Percentiles rank a stretch among this genome's conserved stretches.
phyloP scores from a whole-genome alignment of 2,797 vertebrate genomes.

The Melanotaenia pygmaea region DNA sequence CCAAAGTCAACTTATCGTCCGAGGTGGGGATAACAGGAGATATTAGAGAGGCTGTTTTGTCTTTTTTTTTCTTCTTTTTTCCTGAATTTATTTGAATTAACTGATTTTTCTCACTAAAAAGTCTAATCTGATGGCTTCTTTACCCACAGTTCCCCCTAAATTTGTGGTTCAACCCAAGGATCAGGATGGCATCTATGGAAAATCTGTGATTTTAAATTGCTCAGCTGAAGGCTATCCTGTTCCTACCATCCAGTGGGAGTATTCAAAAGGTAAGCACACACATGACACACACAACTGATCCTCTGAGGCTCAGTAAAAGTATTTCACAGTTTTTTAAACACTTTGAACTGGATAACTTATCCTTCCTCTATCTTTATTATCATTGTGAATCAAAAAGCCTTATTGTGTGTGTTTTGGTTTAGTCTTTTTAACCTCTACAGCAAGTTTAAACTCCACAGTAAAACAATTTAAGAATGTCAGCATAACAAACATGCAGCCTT shows the following conservation, averaged over 20 bases:
- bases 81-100: not conserved
- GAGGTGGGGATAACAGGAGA: conserved; percentile 83
- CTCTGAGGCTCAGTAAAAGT: not conserved
- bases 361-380: not conserved
- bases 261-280: conserved; percentile 91
- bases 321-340: conserved; percentile 2
- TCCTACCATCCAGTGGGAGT: conserved; percentile 97
- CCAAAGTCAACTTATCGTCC: conserved; percentile 95
- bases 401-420: not conserved
- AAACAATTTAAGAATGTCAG: conserved; percentile 43
- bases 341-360: not conserved
- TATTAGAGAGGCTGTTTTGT: accelerated
- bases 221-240: conserved; percentile 97
- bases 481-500: conserved; percentile 61
- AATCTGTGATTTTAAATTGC: conserved; percentile 96
- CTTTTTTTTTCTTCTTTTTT: not conserved
- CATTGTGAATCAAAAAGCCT: conserved; percentile 36
- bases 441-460: conserved; percentile 33
- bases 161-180: conserved; percentile 98
- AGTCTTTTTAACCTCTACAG: conserved; percentile 32
- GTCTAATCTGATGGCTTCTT: not conserved
- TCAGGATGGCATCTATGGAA: conserved; percentile 97
- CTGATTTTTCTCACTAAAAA: not conserved
- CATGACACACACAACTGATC: not conserved
- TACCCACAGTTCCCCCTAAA: conserved; percentile 90